Conservation (phyloP, 2,113 vertebrate species). For the Gnathochromis pfefferi region DNA sequence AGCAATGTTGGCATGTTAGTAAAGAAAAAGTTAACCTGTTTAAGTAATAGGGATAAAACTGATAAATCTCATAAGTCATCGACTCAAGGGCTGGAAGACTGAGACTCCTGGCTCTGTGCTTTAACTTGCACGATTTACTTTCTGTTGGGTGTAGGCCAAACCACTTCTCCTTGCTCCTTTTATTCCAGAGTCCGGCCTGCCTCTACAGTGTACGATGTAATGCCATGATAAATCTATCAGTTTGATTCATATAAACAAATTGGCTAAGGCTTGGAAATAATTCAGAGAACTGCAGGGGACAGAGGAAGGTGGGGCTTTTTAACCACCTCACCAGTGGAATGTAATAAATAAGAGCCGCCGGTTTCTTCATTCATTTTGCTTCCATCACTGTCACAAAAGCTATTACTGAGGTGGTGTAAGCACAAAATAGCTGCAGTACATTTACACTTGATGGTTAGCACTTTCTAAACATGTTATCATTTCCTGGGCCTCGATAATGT, state of each 20-base stretch:
- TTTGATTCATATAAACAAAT: conserved; percentile 50
- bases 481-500: not conserved
- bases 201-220: not conserved
- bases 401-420: not conserved
- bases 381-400: conserved; percentile 39
- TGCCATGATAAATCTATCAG: conserved; percentile 45
- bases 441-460: not conserved
- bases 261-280: conserved; percentile 32
- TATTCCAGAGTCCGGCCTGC: conserved; percentile 1
- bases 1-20: not conserved
- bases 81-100: not conserved
- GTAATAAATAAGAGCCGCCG: conserved; percentile 39
- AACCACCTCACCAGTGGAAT: not conserved
- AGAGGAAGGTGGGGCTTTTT: not conserved
- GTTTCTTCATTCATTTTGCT: conserved; percentile 10
- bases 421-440: not conserved
- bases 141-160: conserved; percentile 31
- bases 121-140: conserved; percentile 41
- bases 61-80: not conserved
- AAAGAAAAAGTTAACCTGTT: not conserved
- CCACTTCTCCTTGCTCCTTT: conserved; percentile 28
- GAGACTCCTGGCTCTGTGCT: not conserved
- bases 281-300: conserved; percentile 4
- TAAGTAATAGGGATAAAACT: not conserved
- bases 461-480: not conserved